Percentiles rank a stretch among this genome's conserved stretches.
Evolutionary conservation across 2,113 vertebrate species (phyloP).

Genomic region (Petrocephalus microphthalmus): DNA sequence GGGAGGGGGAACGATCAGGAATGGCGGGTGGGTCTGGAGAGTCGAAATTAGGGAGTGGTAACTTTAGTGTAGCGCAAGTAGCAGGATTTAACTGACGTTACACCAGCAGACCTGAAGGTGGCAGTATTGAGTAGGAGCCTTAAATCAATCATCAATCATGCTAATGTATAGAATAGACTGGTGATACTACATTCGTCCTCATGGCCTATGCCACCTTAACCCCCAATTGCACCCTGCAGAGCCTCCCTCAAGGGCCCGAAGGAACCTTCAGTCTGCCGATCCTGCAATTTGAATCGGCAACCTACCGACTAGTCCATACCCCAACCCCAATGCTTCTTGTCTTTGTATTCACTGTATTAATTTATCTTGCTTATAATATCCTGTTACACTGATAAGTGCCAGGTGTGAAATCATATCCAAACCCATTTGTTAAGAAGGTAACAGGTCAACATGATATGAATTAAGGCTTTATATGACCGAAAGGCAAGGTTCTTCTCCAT

Average conservation of each 20-base stretch:
- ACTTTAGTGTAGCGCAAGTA: not conserved
- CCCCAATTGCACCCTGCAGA: not conserved
- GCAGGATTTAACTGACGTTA: not conserved
- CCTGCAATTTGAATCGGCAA: not conserved
- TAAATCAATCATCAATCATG: not conserved
- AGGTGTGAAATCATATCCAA: not conserved
- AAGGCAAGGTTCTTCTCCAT: not conserved
- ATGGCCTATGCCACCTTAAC: not conserved
- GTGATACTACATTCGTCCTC: no score
- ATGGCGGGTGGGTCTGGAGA: not conserved
- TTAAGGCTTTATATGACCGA: not conserved
- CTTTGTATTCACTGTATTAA: no score
- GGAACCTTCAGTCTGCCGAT: not conserved
- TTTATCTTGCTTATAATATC: no score
- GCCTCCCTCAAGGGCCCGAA: not conserved
- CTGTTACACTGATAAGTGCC: no score
- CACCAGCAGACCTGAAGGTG: not conserved
- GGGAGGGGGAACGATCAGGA: no score
- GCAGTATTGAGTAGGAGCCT: not conserved
- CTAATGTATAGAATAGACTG: no score
- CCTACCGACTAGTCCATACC: not conserved
- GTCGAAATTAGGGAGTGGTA: not conserved
- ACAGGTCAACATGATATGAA: not conserved
- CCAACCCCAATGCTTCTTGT: no score
- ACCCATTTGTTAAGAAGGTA: not conserved